These are phyloP conservation scores for Cataglyphis rosenhaueri DNA, from an alignment of 2,888 invertebrate species.

Conservation along the genomic window DNA sequence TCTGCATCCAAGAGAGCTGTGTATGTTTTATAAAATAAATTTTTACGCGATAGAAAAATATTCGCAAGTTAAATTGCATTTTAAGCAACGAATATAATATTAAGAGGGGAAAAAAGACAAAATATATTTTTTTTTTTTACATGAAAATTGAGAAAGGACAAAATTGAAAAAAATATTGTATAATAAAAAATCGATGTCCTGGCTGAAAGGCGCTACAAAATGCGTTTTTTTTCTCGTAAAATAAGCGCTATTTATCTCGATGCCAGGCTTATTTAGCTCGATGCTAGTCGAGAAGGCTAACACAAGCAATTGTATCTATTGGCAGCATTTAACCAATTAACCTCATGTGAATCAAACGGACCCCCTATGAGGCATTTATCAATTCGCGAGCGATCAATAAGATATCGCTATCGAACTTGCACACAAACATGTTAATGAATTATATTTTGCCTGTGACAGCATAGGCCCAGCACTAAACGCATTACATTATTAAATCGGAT, in stretches of 20 bases:
- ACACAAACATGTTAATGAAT: background rate
- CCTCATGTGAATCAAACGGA: slow-evolving; percentile 33
- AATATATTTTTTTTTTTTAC: background rate
- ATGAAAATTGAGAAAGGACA: background rate
- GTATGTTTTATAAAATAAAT: background rate
- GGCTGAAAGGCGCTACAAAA: background rate
- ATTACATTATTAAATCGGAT: background rate
- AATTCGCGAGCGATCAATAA: slow-evolving; percentile 5
- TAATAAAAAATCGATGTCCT: background rate
- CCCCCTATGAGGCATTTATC: slow-evolving; percentile 59
- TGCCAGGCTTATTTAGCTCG: slow-evolving; percentile 19
- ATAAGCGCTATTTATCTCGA: slow-evolving; percentile 38
- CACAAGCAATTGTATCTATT: background rate
- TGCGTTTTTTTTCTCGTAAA: background rate
- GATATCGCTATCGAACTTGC: background rate
- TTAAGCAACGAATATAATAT: background rate
- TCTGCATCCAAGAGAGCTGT: background rate
- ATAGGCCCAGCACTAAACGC: background rate
- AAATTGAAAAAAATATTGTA: background rate
- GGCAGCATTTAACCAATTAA: slow-evolving; percentile 59
- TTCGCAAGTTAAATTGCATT: background rate
- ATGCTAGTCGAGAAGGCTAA: slow-evolving; percentile 1
- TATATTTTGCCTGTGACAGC: background rate
- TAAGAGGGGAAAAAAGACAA: background rate
- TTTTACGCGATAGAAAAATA: background rate